Percentiles rank a stretch among this genome's conserved stretches.
Evolutionary conservation across 1,140 invertebrate species (phyloP).

Genomic region (Microplitis demolitor): DNA sequence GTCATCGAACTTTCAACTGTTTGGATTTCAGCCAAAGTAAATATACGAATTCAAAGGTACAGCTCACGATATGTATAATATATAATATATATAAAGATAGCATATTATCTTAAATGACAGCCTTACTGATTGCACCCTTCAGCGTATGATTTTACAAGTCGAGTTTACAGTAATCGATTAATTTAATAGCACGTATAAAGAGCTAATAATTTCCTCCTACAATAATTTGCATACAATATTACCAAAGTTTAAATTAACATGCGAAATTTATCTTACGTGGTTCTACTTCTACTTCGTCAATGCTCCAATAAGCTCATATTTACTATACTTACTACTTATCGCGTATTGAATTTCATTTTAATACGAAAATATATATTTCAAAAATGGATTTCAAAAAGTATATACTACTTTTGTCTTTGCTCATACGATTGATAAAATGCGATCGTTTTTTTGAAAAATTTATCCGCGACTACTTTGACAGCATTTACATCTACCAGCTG

Average conservation of each 20-base stretch:
- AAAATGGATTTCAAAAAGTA: background rate
- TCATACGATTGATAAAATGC: background rate
- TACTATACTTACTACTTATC: background rate
- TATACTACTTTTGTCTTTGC: background rate
- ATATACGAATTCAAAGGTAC: no score
- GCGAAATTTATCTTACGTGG: no score
- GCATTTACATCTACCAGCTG: constrained; percentile 27
- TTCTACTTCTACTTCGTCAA: no score
- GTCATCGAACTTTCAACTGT: no score
- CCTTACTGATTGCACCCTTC: background rate
- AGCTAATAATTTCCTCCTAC: background rate
- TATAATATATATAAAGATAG: no score
- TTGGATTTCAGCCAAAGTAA: no score
- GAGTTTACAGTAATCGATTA: background rate
- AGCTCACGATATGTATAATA: no score
- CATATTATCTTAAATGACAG: no score
- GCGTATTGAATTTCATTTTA: background rate
- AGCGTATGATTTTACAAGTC: background rate
- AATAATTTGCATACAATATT: background rate
- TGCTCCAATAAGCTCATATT: no score
- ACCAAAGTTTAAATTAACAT: background rate
- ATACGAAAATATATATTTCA: background rate
- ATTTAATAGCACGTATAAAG: no score
- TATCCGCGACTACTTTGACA: constrained; percentile 25
- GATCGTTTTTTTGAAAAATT: constrained; percentile 13